A percentile compares a stretch with the other conserved stretches of the same genome.
Evolutionary conservation across 1,140 invertebrate genomes (phyloP).

Genomic region (Cydia fagiglandana): DNA sequence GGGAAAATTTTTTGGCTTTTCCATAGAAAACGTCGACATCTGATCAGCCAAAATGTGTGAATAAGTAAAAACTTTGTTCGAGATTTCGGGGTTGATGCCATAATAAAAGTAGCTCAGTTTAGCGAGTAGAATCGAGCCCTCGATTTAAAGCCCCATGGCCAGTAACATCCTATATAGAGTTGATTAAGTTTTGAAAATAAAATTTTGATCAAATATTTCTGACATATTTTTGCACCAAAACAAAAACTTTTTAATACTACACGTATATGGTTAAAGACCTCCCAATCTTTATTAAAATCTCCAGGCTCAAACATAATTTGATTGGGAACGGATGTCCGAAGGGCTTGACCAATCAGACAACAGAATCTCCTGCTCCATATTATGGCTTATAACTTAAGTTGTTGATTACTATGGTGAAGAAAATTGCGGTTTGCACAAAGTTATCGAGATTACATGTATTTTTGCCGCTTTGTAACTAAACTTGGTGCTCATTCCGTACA

Average conservation of each 20-base stretch:
- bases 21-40: too few relatives aligned
- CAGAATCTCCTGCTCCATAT: conserved; percentile 18
- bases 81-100: too few relatives aligned
- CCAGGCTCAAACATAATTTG: conserved; percentile 10
- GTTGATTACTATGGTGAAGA: conserved; percentile 17
- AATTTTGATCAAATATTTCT: background rate
- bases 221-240: background rate
- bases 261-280: background rate
- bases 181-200: background rate
- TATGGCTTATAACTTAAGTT: conserved; percentile 10
- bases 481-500: background rate
- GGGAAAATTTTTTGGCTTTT: too few relatives aligned
- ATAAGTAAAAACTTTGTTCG: too few relatives aligned
- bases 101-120: too few relatives aligned
- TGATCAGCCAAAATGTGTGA: too few relatives aligned
- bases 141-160: too few relatives aligned
- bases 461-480: conserved; percentile 7
- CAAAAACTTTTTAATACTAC: background rate
- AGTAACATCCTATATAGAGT: too few relatives aligned
- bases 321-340: conserved; percentile 15
- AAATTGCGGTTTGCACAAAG: conserved; percentile 23
- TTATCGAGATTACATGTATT: conserved; percentile 27
- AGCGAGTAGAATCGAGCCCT: too few relatives aligned
- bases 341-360: background rate
- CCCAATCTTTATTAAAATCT: conserved; percentile 24